These are phyloP conservation scores for Danio choprae DNA, from an alignment of 2,797 vertebrate genomes.

Conservation along the genomic window DNA sequence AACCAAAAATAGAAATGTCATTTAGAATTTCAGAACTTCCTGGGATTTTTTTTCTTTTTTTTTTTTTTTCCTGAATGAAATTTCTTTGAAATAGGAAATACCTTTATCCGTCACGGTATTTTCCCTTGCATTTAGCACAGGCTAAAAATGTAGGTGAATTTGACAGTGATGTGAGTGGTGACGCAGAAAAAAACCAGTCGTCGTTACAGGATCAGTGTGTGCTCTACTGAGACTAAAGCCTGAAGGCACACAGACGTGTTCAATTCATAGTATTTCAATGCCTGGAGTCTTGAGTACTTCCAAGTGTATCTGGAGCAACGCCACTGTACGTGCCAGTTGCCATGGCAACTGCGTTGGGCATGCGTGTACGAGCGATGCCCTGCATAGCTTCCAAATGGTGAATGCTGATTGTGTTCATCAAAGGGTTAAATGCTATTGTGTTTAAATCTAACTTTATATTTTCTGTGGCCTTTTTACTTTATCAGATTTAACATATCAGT, in stretches of 20 bases:
- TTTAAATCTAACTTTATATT: background rate
- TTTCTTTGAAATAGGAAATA: background rate
- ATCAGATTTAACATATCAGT: background rate
- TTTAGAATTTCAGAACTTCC: background rate
- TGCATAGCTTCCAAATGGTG: background rate
- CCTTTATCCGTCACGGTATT: background rate
- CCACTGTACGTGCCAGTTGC: constrained; percentile 52
- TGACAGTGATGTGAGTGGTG: background rate
- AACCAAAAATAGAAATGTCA: background rate
- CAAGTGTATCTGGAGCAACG: constrained; percentile 44
- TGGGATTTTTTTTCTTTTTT: background rate
- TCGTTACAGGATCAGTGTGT: background rate
- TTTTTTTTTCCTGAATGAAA: background rate
- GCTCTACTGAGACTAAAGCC: background rate
- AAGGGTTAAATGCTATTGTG: background rate
- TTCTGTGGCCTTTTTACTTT: background rate
- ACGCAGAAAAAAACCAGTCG: background rate
- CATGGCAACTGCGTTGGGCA: constrained; percentile 29
- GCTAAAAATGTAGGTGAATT: background rate
- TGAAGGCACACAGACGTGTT: constrained; percentile 17
- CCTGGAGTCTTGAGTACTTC: constrained; percentile 30
- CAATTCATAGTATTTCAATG: constrained; percentile 1
- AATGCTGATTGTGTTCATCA: background rate
- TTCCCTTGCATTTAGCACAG: background rate
- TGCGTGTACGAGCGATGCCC: constrained; percentile 20